These are phyloP conservation scores for Pheosia gnoma DNA, from an alignment of 2,888 invertebrate genomes.

Conservation along the genomic window DNA sequence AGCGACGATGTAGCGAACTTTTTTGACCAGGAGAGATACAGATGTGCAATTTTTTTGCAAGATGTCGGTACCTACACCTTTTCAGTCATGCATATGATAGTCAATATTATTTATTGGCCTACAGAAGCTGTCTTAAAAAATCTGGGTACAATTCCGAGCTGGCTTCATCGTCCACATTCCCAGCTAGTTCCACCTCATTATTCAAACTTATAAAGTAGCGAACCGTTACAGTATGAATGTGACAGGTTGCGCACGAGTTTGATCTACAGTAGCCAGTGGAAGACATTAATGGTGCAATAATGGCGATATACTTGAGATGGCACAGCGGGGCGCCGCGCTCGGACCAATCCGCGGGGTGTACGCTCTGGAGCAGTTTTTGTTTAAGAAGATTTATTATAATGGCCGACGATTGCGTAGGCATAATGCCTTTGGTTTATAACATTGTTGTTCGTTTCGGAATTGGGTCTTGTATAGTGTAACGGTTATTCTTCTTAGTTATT, in stretches of 20 bases:
- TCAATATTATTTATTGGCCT: no score
- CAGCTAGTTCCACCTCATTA: conserved; percentile 28
- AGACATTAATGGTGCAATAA: conserved; percentile 70
- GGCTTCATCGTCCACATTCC: conserved; percentile 3
- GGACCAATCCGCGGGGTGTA: conserved; percentile 50
- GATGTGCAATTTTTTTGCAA: neutral
- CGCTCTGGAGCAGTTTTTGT: conserved; percentile 48
- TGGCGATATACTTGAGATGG: conserved; percentile 66
- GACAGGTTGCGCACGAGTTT: conserved; percentile 65
- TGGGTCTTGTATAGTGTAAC: neutral
- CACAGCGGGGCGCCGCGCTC: conserved; percentile 62
- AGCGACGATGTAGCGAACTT: neutral
- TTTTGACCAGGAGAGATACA: neutral
- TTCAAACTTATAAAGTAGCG: conserved; percentile 43
- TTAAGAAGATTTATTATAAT: conserved; percentile 55
- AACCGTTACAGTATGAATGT: conserved; percentile 56
- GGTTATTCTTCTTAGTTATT: neutral
- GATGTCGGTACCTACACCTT: no score
- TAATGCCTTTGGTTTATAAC: conserved; percentile 31
- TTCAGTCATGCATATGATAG: no score
- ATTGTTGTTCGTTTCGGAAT: conserved; percentile 4
- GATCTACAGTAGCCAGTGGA: conserved; percentile 66
- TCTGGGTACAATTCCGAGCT: no score
- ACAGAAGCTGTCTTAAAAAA: no score
- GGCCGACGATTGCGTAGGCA: conserved; percentile 33